A percentile compares a stretch with the other conserved stretches of the same genome.
Evolutionary conservation across 64 coral and sea anemone species (phyloP).

Genomic region (Montipora efflorescens): DNA sequence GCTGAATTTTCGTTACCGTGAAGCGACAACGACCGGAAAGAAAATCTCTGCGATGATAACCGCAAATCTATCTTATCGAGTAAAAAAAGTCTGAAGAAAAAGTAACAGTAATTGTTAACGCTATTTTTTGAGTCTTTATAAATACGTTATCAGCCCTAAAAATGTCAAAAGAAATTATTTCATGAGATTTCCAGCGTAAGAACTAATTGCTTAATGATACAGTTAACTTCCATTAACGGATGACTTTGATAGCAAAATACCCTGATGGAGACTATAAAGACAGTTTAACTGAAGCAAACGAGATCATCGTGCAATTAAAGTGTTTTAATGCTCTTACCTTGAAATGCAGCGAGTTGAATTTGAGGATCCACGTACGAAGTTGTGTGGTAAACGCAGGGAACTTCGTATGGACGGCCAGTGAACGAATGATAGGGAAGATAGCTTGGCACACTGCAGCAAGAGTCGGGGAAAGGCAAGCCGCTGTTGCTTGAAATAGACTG

Average conservation of each 20-base stretch:
- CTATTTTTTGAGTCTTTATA: not conserved
- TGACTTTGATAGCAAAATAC: not conserved
- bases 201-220: slow-evolving; percentile 23
- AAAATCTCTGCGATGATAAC: slow-evolving; percentile 21
- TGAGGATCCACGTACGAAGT: slow-evolving; percentile 40
- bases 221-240: not conserved
- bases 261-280: not conserved
- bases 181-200: not conserved
- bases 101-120: not conserved
- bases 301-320: not conserved
- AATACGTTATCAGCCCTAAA: slow-evolving; percentile 16
- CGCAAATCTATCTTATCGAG: slow-evolving; percentile 34
- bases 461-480: slow-evolving; percentile 58
- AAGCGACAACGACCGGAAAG: not conserved
- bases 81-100: slow-evolving; percentile 1
- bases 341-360: slow-evolving; percentile 68
- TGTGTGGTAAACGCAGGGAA: slow-evolving; percentile 81
- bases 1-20: slow-evolving; percentile 8
- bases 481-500: slow-evolving; percentile 32
- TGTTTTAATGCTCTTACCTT: slow-evolving; percentile 65
- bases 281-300: not conserved
- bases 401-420: slow-evolving; percentile 63
- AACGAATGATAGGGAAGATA: slow-evolving; percentile 77
- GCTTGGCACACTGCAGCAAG: slow-evolving; percentile 75
- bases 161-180: slow-evolving; percentile 41